Evolutionary conservation across 1,140 invertebrate species (phyloP), one percentile per base, ranked within the genome.

Genomic region (Dryas iulia): DNA sequence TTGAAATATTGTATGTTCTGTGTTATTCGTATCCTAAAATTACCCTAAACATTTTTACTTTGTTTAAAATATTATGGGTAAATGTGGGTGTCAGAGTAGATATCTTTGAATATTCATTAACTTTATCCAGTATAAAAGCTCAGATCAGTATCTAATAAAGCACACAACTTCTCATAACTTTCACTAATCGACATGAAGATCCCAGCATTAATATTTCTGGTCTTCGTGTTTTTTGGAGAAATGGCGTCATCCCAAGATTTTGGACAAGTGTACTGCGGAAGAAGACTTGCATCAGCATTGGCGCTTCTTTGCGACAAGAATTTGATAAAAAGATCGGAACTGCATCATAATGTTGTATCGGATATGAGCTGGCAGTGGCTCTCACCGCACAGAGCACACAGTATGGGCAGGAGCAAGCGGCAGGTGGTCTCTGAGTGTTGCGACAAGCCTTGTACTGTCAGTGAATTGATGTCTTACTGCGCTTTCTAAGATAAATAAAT

Each of bases 391-490:
- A 6, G 24, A 11, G 68, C 74, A n/a, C 66, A 56, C 30, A 62
- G 61, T 23, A 63, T 73, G 5, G 63, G 54, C 10, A 66, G 59
- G 31, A 25, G 33, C 5, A 60, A 60, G 31, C 39, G 59, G 12
- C 31, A 58, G 28, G 10, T 33, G 2, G 18, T 35, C 2, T 47
- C 68, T 5, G 71, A 76, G 47, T 77, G 78, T 31, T 80, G 78
- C 23, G 71, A 76, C 6, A 76, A 77, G 23, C 61, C 71, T 4
- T 80, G 75, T 58, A 54, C 67, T 0, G 28, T 71, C 5, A 31
- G 64, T n/a, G 75, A 74, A 33, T 47, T 80, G 10, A 26, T 76
- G 52, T 26, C 59, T 3, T 77, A 80, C 30, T 80, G 75, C 21
- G 10, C 33, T 35, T 35, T 35, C 33, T 35, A n/a, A 35, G 6